A percentile compares a stretch with the other conserved stretches of the same genome.
Conservation (phyloP, 2,888 invertebrate genomes). For the Sphinx pinastri region DNA sequence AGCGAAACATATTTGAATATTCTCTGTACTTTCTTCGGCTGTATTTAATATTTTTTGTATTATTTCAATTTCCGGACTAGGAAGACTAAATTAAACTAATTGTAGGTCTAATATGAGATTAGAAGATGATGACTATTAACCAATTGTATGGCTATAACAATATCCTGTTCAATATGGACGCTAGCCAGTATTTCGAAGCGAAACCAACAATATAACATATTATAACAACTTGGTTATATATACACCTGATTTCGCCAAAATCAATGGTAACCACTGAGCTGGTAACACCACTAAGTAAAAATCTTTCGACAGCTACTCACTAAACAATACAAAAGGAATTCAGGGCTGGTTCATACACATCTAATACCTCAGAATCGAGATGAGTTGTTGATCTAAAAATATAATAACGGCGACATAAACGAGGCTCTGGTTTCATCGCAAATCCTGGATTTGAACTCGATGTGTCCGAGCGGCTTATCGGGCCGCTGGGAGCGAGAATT, state of each 20-base stretch:
- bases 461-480: slow-evolving; percentile 12
- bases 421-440: slow-evolving; percentile 7
- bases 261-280: not conserved
- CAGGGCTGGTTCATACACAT: too few species aligned
- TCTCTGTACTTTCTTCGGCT: not conserved
- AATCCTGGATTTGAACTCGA: slow-evolving; percentile 3
- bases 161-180: too few species aligned
- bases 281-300: too few species aligned
- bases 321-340: too few species aligned
- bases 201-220: too few species aligned
- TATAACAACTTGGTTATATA: too few species aligned
- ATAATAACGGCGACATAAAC: not conserved
- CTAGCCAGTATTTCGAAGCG: too few species aligned
- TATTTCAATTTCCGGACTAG: not conserved
- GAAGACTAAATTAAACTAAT: too few species aligned
- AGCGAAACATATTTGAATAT: slow-evolving; percentile 1
- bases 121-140: too few species aligned
- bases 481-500: not conserved
- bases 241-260: not conserved
- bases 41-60: not conserved
- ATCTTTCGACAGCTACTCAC: too few species aligned
- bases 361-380: not conserved
- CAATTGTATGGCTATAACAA: too few species aligned
- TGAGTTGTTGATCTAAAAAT: not conserved
- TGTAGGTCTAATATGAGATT: too few species aligned